phyloP scores from a whole-genome alignment of 2,888 invertebrate species.

The Allygus modestus region DNA sequence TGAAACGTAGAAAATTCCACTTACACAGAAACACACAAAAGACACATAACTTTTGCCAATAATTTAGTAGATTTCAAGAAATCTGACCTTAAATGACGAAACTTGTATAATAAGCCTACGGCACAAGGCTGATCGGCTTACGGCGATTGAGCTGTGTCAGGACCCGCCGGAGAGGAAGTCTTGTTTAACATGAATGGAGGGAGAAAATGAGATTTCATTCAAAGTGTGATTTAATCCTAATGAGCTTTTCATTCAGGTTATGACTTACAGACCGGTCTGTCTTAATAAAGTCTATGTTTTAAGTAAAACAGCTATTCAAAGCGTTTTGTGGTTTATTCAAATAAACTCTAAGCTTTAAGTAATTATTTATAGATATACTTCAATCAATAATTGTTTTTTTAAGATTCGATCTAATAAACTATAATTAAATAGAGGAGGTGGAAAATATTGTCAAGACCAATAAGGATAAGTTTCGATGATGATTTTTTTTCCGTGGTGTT shows the following conservation, averaged over 20 bases:
- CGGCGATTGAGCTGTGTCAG: slow-evolving; percentile 27
- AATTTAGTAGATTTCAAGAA: too few relatives aligned
- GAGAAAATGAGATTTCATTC: slow-evolving; percentile 44
- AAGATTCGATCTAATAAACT: too few relatives aligned
- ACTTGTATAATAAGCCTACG: neutral
- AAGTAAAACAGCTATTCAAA: slow-evolving; percentile 1
- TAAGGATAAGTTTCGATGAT: too few relatives aligned
- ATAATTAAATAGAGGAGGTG: too few relatives aligned
- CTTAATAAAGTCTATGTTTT: slow-evolving; percentile 13
- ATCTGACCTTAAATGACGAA: neutral
- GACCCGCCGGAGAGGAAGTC: neutral
- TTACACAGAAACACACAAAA: too few relatives aligned
- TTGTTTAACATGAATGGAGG: slow-evolving; percentile 38
- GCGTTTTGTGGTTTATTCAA: neutral
- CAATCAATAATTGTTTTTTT: too few relatives aligned
- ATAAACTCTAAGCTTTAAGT: too few relatives aligned
- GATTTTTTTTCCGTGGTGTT: too few relatives aligned
- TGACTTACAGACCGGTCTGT: slow-evolving; percentile 5
- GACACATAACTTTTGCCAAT: too few relatives aligned
- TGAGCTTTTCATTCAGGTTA: slow-evolving; percentile 36
- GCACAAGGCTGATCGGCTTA: slow-evolving; percentile 1
- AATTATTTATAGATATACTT: too few relatives aligned
- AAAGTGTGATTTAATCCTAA: slow-evolving; percentile 35
- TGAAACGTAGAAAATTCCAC: too few relatives aligned
- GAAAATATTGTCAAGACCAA: too few relatives aligned